These are phyloP conservation scores for Lates japonicus DNA, from an alignment of 2,797 vertebrate species.

Conservation along the genomic window DNA sequence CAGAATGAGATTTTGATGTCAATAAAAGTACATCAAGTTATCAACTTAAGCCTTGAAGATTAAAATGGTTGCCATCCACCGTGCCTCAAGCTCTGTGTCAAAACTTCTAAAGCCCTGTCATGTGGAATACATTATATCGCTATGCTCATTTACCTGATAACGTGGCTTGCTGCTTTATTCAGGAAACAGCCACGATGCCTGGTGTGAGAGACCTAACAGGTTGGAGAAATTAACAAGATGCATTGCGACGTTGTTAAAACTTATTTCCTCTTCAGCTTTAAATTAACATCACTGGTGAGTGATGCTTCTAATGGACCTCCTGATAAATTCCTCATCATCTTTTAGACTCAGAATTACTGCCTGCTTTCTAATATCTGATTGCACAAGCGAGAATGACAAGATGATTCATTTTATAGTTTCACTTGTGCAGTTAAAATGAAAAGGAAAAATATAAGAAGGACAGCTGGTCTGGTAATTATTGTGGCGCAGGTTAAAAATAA, in stretches of 20 bases:
- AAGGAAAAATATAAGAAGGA: background rate
- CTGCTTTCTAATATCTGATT: background rate
- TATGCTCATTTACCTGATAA: background rate
- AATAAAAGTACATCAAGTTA: slow-evolving; percentile 15
- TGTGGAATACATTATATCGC: background rate
- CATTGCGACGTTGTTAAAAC: background rate
- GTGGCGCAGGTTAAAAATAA: background rate
- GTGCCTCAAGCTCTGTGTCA: background rate
- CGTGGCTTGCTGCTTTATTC: background rate
- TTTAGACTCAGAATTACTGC: background rate
- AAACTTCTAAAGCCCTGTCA: background rate
- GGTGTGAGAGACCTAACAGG: background rate
- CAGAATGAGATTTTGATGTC: slow-evolving; percentile 8
- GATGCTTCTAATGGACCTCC: background rate
- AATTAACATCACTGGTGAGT: background rate
- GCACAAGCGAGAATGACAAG: background rate
- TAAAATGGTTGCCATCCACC: background rate
- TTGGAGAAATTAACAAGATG: no score
- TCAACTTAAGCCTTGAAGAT: background rate
- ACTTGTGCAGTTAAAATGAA: background rate
- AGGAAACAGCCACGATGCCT: background rate
- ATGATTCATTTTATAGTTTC: background rate
- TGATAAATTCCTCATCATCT: background rate
- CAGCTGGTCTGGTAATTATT: background rate
- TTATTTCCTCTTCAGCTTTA: background rate